A percentile compares a stretch with the other conserved stretches of the same genome.
These are phyloP conservation scores for Hoplostethus mediterraneus DNA, from an alignment of 2,797 vertebrate genomes.

Conservation along the genomic window DNA sequence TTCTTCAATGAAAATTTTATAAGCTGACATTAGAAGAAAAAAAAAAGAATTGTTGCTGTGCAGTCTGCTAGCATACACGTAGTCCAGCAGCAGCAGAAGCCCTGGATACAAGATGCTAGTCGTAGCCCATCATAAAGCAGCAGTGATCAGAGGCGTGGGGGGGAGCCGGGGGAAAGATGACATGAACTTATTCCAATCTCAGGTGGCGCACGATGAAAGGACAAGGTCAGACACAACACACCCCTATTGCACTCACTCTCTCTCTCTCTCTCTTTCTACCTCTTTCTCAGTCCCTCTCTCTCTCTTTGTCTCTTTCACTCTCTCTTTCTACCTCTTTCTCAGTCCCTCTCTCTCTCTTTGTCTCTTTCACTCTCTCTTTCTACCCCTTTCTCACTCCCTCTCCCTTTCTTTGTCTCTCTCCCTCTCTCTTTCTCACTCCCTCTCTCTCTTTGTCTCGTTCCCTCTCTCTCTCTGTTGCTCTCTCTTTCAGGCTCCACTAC, in stretches of 20 bases:
- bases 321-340: too few relatives aligned
- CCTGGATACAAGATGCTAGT: background rate
- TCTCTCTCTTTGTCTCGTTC: background rate
- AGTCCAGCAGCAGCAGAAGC: background rate
- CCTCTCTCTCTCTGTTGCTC: background rate
- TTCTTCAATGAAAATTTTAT: slow-evolving; percentile 48
- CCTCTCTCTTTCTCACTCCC: too few relatives aligned
- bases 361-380: too few relatives aligned
- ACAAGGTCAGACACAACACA: slow-evolving; percentile 44
- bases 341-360: too few relatives aligned
- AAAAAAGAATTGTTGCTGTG: slow-evolving; percentile 16
- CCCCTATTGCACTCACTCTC: background rate
- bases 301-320: background rate
- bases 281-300: background rate
- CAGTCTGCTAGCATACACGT: slow-evolving; percentile 11
- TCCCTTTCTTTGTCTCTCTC: too few relatives aligned
- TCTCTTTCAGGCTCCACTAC: slow-evolving; percentile 18
- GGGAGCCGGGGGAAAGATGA: slow-evolving; percentile 13
- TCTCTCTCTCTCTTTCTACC: background rate
- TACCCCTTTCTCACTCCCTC: too few relatives aligned
- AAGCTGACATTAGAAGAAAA: slow-evolving; percentile 49
- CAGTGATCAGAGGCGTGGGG: background rate
- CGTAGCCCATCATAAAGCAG: background rate
- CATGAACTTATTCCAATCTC: slow-evolving; percentile 33
- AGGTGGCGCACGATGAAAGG: slow-evolving; percentile 38